Conservation (phyloP, 2,797 vertebrate genomes). For the Hozukius guyotensis region DNA sequence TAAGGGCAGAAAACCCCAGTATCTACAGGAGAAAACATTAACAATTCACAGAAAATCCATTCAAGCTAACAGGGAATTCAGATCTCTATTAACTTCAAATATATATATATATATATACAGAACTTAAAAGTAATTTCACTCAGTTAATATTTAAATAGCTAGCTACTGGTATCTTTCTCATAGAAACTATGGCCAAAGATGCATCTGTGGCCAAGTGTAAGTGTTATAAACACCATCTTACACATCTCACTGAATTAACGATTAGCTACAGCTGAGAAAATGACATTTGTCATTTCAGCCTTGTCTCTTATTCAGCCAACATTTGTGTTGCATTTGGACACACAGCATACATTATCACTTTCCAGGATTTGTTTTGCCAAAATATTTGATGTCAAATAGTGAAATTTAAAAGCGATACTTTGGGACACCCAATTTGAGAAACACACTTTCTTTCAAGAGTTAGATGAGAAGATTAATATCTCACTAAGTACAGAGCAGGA, state of each 20-base stretch:
- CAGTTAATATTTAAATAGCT: neutral
- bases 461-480: neutral
- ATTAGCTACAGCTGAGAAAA: neutral
- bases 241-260: neutral
- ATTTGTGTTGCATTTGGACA: neutral
- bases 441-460: neutral
- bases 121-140: neutral
- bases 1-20: neutral
- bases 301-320: neutral
- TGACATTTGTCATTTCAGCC: neutral
- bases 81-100: neutral
- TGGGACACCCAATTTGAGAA: neutral
- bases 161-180: neutral
- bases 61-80: neutral
- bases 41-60: neutral
- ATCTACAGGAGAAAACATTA: neutral
- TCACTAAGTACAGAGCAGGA: neutral
- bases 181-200: neutral
- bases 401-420: neutral
- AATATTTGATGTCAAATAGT: neutral
- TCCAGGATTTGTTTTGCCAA: neutral
- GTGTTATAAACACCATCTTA: neutral
- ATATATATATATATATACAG: neutral
- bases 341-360: neutral
- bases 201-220: neutral